phyloP scores from a whole-genome alignment of 2,113 vertebrate genomes.

The Phocoena phocoena region DNA sequence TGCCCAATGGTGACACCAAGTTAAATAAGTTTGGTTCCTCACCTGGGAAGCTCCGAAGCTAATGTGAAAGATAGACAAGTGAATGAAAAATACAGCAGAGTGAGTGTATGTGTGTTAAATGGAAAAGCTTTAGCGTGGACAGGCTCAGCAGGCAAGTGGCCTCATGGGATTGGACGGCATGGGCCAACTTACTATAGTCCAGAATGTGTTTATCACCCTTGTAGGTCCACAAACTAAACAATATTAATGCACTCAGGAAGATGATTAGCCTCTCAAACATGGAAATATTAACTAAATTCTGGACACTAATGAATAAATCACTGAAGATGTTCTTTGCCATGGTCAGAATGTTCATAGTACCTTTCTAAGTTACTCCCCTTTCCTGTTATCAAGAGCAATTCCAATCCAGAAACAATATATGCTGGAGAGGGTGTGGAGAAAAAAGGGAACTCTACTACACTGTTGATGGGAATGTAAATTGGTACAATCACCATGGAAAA shows the following conservation, averaged over 20 bases:
- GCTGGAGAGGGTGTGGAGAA: not conserved
- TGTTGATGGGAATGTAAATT: not conserved
- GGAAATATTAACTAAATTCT: not conserved
- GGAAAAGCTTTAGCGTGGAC: not conserved
- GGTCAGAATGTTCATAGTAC: not conserved
- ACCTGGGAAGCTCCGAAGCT: not conserved
- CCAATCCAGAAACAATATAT: not conserved
- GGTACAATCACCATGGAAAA: not conserved
- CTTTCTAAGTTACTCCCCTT: not conserved
- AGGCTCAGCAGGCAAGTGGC: not conserved
- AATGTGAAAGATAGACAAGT: not conserved
- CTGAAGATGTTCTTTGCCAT: not conserved
- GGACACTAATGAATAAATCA: not conserved
- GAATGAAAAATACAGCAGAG: not conserved
- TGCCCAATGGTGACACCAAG: not conserved
- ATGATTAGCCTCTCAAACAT: not conserved
- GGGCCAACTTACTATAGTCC: not conserved
- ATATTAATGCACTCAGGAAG: not conserved
- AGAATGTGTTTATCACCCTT: not conserved
- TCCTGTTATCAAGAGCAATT: not conserved
- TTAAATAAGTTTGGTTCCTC: not conserved
- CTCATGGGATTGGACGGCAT: not conserved
- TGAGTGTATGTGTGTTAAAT: not conserved
- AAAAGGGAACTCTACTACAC: not conserved
- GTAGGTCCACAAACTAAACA: not conserved